Base-by-base conservation (phyloP, 2,113 vertebrate genomes). In the Boleophthalmus pectinirostris region DNA sequence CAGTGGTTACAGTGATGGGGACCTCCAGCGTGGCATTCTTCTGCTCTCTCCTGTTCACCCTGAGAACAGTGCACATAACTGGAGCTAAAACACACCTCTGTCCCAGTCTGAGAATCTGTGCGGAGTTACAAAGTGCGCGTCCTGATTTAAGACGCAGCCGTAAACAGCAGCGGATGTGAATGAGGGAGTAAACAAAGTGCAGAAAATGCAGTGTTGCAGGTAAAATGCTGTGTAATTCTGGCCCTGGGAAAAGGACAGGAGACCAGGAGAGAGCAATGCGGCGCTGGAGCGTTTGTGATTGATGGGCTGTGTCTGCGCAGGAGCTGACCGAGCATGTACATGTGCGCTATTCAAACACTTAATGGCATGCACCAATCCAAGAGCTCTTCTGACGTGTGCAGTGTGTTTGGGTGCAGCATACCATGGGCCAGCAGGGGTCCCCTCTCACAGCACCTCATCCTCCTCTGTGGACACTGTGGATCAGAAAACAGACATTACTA, bases 311-410 rank as follows among this genome's bases (percentile, higher is more conserved):
- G 85, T 90, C 86, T 79, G 77, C 71, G 85, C 85, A 88, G 80
- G 80, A 86, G 91, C 93, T 93, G 92, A 93, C 89, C 69, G 87
- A 84, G 91, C 91, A 88, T 87, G 87, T 88, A 87, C 85, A 87
- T 86, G 85, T 80, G 81, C 89, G 85, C 78, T 85, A 79, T 79
- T 85, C 74, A 78, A 77, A 84, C 78, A 73, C 69, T 82, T 85
- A 85, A 87, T 79, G 82, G 80, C 74, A 69, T 73, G 71, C 83
- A 80, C 80, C 74, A 29, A 57, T 78, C 51, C 69, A 56, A 58
- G 67, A 66, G 68, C 68, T 35, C 70, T 74, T 56, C 3, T 67
- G 71, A 79, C 61, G 66, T 69, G 68, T 47, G 43, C 60, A 15
- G 29, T 38, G 2, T 35, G 61, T 60, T 46, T 16, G 1, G 13